Conservation (phyloP, 1,140 invertebrate genomes). For the Lepeophtheirus salmonis region DNA sequence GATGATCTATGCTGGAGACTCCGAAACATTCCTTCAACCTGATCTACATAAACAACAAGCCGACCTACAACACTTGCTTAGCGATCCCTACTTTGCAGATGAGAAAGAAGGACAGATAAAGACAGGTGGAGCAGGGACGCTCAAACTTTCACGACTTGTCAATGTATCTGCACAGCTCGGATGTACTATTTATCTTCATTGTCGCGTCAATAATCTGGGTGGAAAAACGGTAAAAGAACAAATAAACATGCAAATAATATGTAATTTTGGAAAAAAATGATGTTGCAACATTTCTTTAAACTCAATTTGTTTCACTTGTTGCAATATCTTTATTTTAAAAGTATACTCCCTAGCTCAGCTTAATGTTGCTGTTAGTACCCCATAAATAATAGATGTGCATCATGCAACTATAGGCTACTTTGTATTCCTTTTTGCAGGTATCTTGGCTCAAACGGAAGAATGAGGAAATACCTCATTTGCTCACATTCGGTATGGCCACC, state of each 20-base stretch:
- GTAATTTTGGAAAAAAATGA: too few species aligned
- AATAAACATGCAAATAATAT: too few species aligned
- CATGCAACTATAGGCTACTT: too few species aligned
- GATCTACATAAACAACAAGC: background rate
- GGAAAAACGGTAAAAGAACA: constrained; percentile 55
- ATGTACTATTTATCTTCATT: constrained; percentile 54
- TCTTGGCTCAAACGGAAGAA: constrained; percentile 53
- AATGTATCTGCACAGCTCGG: constrained; percentile 61
- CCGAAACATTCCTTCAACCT: background rate
- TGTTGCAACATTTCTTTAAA: too few species aligned
- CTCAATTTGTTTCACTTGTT: too few species aligned
- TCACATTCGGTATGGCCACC: constrained; percentile 52
- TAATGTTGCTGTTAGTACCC: too few species aligned
- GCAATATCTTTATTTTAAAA: too few species aligned
- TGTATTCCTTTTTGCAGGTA: constrained; percentile 40
- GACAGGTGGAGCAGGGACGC: background rate
- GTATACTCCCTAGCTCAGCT: too few species aligned
- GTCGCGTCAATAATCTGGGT: constrained; percentile 55
- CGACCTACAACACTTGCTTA: background rate
- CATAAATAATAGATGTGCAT: too few species aligned
- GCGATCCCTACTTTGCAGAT: background rate
- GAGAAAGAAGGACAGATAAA: background rate
- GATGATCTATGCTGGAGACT: background rate
- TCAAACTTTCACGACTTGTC: background rate
- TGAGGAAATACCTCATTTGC: constrained; percentile 43